phyloP scores from a whole-genome alignment of 2,113 vertebrate species.

The Electrona antarctica region DNA sequence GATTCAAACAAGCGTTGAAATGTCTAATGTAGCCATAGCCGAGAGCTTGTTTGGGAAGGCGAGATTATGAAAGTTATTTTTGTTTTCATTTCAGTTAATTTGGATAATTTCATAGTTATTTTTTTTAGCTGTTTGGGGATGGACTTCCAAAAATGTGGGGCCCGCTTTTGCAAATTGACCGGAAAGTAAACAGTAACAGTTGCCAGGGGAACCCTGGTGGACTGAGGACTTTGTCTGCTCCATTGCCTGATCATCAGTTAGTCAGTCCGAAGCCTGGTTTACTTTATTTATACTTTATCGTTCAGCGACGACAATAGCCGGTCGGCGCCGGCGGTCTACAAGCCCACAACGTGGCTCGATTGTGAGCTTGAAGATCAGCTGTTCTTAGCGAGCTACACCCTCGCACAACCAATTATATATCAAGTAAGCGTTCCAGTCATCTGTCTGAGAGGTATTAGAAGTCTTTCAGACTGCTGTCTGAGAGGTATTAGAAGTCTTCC shows the following conservation, averaged over 20 bases:
- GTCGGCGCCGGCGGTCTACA: too few relatives aligned
- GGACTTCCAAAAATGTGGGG: not conserved
- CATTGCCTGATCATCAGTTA: constrained; percentile 13
- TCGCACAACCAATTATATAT: too few relatives aligned
- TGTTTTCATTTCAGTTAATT: not conserved
- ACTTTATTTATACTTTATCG: too few relatives aligned
- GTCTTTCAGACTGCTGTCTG: constrained; percentile 12
- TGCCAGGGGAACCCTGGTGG: not conserved
- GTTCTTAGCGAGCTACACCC: too few relatives aligned
- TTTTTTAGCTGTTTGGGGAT: not conserved
- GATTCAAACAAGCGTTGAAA: too few relatives aligned
- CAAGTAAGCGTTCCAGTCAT: not conserved
- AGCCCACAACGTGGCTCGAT: too few relatives aligned
- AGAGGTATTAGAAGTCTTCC: constrained; percentile 24
- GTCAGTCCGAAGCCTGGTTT: not conserved
- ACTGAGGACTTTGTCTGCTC: not conserved
- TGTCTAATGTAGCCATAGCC: too few relatives aligned
- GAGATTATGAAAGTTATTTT: too few relatives aligned
- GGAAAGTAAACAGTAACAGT: not conserved
- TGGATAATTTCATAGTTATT: not conserved
- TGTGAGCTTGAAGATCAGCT: too few relatives aligned
- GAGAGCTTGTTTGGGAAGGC: too few relatives aligned
- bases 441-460: constrained; percentile 25
- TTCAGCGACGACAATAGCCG: too few relatives aligned
- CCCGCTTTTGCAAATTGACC: not conserved